Percentiles rank a stretch among this genome's conserved stretches.
These are phyloP conservation scores for Lagopus leucura DNA, from an alignment of 2,113 vertebrate genomes.

Conservation along the genomic window DNA sequence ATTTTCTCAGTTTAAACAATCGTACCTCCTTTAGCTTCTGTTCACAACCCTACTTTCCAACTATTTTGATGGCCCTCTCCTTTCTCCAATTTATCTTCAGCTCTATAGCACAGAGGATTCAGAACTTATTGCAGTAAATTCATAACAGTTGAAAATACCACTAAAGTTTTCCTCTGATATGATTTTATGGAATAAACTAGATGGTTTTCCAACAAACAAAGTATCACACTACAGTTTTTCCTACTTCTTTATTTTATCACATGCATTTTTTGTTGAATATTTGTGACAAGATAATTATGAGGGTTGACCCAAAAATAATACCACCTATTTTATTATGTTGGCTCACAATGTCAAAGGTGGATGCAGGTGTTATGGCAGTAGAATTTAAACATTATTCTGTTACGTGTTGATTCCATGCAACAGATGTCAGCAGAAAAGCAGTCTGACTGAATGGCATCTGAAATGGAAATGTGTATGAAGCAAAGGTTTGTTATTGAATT, in stretches of 20 bases:
- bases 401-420: too few relatives aligned
- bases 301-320: too few relatives aligned
- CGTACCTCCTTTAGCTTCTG: accelerated
- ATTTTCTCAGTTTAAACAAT: not conserved
- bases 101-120: not conserved
- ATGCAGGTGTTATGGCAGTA: too few relatives aligned
- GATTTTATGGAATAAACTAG: not conserved
- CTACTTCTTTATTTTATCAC: not conserved
- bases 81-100: not conserved
- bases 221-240: not conserved
- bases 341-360: too few relatives aligned
- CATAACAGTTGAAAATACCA: not conserved
- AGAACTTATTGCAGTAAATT: not conserved
- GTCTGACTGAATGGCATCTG: too few relatives aligned
- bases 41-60: accelerated
- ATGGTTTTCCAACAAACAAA: not conserved
- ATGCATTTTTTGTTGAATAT: not conserved
- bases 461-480: too few relatives aligned
- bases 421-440: too few relatives aligned
- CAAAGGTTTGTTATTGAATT: too few relatives aligned
- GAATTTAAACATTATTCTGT: too few relatives aligned
- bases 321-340: too few relatives aligned
- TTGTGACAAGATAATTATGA: constrained; percentile 15
- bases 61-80: accelerated
- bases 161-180: not conserved